A percentile compares a stretch with the other conserved stretches of the same genome.
Evolutionary conservation across 2,888 invertebrate genomes (phyloP).

Genomic region (Drosophila longiperda): DNA sequence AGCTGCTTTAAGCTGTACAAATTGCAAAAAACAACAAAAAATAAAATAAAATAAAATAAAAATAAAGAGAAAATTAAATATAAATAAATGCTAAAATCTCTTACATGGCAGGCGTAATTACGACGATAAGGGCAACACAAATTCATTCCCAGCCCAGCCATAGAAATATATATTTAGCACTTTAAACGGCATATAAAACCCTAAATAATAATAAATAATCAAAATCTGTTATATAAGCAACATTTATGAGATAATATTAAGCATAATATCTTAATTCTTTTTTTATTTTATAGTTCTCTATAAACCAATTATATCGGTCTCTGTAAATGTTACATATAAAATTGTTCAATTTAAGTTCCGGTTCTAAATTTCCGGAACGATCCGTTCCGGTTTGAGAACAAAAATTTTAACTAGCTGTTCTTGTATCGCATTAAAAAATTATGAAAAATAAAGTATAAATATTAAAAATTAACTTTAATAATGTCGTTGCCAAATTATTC

Average conservation of each 20-base stretch:
- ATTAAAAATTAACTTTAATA: neutral
- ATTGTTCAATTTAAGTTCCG: neutral
- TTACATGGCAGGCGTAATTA: constrained; percentile 43
- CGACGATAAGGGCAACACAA: neutral
- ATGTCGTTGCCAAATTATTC: neutral
- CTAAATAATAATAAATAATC: too few species aligned
- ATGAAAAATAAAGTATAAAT: neutral
- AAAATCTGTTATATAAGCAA: too few species aligned
- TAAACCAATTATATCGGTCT: neutral
- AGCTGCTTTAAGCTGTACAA: constrained; percentile 6
- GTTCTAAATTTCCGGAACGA: neutral
- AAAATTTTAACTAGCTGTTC: neutral
- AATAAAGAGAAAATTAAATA: neutral
- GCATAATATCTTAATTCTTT: neutral
- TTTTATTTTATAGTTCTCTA: neutral
- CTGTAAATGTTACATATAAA: neutral
- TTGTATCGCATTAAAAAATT: neutral
- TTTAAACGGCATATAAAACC: neutral
- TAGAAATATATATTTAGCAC: constrained; percentile 6
- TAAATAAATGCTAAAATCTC: constrained; percentile 23
- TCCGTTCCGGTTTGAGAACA: neutral
- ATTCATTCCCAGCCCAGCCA: neutral
- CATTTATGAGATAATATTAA: neutral
- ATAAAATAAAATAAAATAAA: too few species aligned
- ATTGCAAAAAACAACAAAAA: neutral